Conservation (phyloP, 2,888 invertebrate species). For the Thecocarcelia acutangulata region DNA sequence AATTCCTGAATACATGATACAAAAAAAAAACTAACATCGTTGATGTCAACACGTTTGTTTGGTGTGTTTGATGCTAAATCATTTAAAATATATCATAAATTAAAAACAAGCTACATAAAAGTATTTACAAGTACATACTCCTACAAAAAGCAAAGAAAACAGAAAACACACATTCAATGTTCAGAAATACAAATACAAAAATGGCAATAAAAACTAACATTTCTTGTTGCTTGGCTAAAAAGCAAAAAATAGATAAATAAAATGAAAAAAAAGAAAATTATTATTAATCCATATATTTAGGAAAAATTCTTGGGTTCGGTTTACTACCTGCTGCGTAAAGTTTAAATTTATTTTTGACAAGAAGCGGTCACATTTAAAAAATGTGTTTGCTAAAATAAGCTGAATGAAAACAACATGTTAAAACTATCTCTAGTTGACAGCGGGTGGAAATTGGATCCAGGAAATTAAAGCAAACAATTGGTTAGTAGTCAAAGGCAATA, state of each 20-base stretch:
- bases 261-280: constrained; percentile 10
- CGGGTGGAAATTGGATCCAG: constrained; percentile 17
- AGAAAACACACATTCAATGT: background rate
- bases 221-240: background rate
- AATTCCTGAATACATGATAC: constrained; percentile 22
- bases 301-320: constrained; percentile 17
- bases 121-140: background rate
- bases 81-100: constrained; percentile 65
- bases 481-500: background rate
- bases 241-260: background rate
- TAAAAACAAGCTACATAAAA: constrained; percentile 38
- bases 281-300: constrained; percentile 49
- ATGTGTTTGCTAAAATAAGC: background rate
- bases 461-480: background rate
- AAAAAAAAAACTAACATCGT: background rate
- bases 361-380: constrained; percentile 17
- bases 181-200: background rate
- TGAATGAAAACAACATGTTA: background rate
- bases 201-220: background rate
- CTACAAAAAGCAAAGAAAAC: constrained; percentile 14
- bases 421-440: constrained; percentile 10
- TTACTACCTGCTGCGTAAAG: constrained; percentile 55
- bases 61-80: constrained; percentile 63
- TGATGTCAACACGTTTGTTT: constrained; percentile 57
- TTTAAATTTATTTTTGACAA: constrained; percentile 44